Conservation (phyloP, 2,113 vertebrate genomes). For the Callospermophilus lateralis region DNA sequence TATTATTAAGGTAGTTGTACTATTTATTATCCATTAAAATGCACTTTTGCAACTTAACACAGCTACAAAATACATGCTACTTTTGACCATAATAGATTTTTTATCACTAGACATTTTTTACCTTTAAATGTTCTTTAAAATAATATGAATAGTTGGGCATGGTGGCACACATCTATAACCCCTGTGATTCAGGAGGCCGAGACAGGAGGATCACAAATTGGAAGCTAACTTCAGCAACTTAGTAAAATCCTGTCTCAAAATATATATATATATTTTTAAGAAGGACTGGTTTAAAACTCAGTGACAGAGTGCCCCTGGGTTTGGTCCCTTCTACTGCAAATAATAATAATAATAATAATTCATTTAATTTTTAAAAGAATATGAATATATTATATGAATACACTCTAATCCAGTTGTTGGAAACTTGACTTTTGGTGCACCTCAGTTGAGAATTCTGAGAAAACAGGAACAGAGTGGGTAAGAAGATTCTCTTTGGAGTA, state of each 20-base stretch:
- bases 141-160: constrained; percentile 55
- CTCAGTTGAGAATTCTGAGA: constrained; percentile 18
- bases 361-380: constrained; percentile 68
- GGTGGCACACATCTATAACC: no score
- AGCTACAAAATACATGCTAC: constrained; percentile 80
- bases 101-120: constrained; percentile 86
- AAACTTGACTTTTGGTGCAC: background rate
- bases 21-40: constrained; percentile 82
- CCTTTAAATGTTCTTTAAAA: constrained; percentile 76
- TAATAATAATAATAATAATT: no score
- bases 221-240: no score
- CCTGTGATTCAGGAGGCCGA: no score
- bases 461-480: background rate
- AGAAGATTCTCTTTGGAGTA: background rate
- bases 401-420: constrained; percentile 78
- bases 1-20: constrained; percentile 80
- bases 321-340: no score
- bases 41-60: constrained; percentile 83
- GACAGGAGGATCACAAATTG: no score
- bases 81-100: constrained; percentile 86
- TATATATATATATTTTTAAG: no score
- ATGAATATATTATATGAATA: constrained; percentile 75
- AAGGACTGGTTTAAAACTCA: no score
- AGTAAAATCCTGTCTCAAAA: no score
- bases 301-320: no score